A percentile compares a stretch with the other conserved stretches of the same genome.
Conservation (phyloP, 2,888 invertebrate genomes). For the Gari tellinella region DNA sequence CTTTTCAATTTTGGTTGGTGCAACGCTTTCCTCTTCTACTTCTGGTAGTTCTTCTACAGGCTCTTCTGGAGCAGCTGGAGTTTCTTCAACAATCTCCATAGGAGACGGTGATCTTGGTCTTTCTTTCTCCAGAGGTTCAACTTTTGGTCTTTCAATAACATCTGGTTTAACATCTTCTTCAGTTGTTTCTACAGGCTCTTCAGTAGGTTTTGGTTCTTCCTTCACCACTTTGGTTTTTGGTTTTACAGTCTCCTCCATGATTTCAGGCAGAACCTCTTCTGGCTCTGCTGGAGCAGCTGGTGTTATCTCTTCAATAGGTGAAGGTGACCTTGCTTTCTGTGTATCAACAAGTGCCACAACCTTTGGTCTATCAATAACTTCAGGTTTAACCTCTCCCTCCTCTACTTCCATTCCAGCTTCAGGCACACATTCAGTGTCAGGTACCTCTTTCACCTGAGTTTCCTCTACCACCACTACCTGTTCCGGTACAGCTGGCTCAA, state of each 20-base stretch:
- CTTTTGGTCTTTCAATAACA: constrained; percentile 40
- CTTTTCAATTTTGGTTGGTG: constrained; percentile 66
- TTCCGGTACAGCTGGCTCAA: constrained; percentile 66
- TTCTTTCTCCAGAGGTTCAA: constrained; percentile 47
- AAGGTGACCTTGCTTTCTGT: constrained; percentile 51
- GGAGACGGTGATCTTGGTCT: constrained; percentile 42
- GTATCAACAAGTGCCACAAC: constrained; percentile 55
- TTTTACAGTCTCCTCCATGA: constrained; percentile 42
- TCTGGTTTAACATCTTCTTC: constrained; percentile 39
- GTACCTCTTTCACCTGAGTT: constrained; percentile 28
- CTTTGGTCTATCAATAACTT: constrained; percentile 65
- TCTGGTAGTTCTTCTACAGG: constrained; percentile 86
- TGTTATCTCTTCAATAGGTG: constrained; percentile 45
- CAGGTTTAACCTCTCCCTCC: constrained; percentile 51
- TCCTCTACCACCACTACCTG: constrained; percentile 86
- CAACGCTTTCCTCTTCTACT: constrained; percentile 35
- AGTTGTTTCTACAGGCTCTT: constrained; percentile 8
- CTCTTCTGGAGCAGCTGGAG: constrained; percentile 18
- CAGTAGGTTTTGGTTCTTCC: too few relatives aligned
- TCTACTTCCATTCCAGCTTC: constrained; percentile 31
- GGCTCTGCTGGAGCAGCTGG: constrained; percentile 25
- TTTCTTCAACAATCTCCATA: not conserved
- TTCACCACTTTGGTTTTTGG: constrained; percentile 3
- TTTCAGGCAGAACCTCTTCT: constrained; percentile 87
- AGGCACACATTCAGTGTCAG: constrained; percentile 15